Evolutionary conservation across 64 coral and sea anemone genomes (phyloP).

Genomic region (Exaiptasia diaphana): DNA sequence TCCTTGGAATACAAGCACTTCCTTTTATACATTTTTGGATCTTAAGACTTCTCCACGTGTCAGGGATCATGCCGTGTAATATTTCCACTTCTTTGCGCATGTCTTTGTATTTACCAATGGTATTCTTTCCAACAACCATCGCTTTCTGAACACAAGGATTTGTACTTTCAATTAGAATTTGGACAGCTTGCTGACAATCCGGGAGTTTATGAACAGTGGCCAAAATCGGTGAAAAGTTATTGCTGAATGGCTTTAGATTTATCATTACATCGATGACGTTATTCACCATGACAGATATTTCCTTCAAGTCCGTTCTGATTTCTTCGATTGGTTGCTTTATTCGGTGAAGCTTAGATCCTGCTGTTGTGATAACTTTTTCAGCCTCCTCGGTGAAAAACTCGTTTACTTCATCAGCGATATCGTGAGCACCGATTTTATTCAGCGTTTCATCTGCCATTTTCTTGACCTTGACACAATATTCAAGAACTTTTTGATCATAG

Average conservation of each 20-base stretch:
- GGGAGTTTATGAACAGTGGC: constrained; percentile 45
- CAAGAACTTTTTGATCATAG: constrained; percentile 53
- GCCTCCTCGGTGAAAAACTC: constrained; percentile 55
- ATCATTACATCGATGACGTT: constrained; percentile 44
- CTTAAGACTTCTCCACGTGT: constrained; percentile 58
- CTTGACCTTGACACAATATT: constrained; percentile 69
- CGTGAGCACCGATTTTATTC: constrained; percentile 44
- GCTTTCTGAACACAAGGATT: constrained; percentile 60
- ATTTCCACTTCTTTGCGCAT: constrained; percentile 39
- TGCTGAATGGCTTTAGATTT: constrained; percentile 70
- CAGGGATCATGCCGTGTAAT: constrained; percentile 57
- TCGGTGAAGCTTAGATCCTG: constrained; percentile 22
- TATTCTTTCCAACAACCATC: constrained; percentile 27
- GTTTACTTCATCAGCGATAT: constrained; percentile 55
- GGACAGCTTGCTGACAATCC: constrained; percentile 44
- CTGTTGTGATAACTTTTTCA: constrained; percentile 38
- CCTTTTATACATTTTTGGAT: constrained; percentile 73
- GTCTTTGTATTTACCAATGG: constrained; percentile 27
- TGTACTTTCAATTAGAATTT: constrained; percentile 46
- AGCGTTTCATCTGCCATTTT: constrained; percentile 34
- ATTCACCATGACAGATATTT: constrained; percentile 20
- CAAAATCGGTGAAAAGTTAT: constrained; percentile 67
- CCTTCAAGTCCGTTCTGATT: constrained; percentile 34
- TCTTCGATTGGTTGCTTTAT: constrained; percentile 61
- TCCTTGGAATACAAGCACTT: constrained; percentile 41